These are phyloP conservation scores for Zaprionus bogoriensis DNA, from an alignment of 2,888 invertebrate genomes.

Conservation along the genomic window DNA sequence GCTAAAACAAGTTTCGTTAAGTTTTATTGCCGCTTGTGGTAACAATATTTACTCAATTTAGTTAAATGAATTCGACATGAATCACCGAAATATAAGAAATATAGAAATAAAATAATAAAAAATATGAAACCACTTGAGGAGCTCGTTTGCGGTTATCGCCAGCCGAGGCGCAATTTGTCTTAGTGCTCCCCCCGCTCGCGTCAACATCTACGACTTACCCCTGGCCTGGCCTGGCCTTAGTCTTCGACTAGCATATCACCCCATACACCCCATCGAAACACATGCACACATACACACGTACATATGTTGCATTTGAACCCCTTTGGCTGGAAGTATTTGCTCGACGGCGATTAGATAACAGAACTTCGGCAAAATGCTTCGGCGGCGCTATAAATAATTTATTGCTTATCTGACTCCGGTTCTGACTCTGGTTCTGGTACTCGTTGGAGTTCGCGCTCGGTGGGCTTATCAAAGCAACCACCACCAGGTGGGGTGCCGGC, in stretches of 20 bases:
- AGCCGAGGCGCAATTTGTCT: neutral
- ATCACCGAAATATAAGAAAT: conserved; percentile 3
- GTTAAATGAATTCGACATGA: conserved; percentile 52
- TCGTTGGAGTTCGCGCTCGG: neutral
- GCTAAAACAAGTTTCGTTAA: neutral
- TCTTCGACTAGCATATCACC: conserved; percentile 13
- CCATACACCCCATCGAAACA: conserved; percentile 25
- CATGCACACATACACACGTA: conserved; percentile 9
- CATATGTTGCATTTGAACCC: conserved; percentile 28
- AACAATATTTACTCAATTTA: conserved; percentile 29
- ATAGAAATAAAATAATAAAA: conserved; percentile 10
- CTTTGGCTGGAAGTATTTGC: conserved; percentile 57
- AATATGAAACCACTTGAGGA: conserved; percentile 34
- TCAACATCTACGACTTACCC: neutral
- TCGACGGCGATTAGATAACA: conserved; percentile 61
- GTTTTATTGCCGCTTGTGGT: conserved; percentile 27
- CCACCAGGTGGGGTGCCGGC: conserved; percentile 61
- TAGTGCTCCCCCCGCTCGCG: neutral
- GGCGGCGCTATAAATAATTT: conserved; percentile 63
- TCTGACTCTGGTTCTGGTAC: too few relatives aligned
- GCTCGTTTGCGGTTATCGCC: conserved; percentile 33
- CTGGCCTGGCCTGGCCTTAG: neutral
- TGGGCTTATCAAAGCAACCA: conserved; percentile 51
- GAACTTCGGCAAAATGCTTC: conserved; percentile 31
- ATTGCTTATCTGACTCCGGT: conserved; percentile 58